A percentile compares a stretch with the other conserved stretches of the same genome.
phyloP scores from a whole-genome alignment of 2,797 vertebrate species.

The Etheostoma nigrum region DNA sequence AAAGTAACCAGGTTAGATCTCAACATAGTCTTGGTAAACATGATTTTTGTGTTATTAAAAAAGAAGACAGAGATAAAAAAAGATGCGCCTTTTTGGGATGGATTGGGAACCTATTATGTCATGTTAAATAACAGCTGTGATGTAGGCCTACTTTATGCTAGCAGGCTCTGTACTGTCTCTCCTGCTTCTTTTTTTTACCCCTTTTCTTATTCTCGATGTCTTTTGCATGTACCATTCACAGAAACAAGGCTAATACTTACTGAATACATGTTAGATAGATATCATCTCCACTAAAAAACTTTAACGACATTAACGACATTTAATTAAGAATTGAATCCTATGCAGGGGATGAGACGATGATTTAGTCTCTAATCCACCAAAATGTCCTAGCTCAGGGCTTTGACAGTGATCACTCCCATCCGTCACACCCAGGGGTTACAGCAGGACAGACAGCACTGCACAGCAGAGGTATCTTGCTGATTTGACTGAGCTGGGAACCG shows the following conservation, averaged over 20 bases:
- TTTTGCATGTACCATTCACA: conserved; percentile 22
- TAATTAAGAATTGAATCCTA: conserved; percentile 67
- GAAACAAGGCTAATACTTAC: conserved; percentile 46
- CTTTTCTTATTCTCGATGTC: conserved; percentile 11
- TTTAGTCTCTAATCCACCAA: conserved; percentile 73
- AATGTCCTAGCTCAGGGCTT: conserved; percentile 63
- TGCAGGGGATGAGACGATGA: conserved; percentile 60
- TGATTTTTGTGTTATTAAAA: conserved; percentile 23
- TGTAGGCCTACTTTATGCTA: conserved; percentile 10
- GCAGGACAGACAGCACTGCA: conserved; percentile 61
- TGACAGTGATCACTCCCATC: conserved; percentile 65
- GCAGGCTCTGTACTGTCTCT: conserved; percentile 17
- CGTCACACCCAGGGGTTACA: conserved; percentile 70
- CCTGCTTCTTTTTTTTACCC: conserved; percentile 13
- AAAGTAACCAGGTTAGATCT: conserved; percentile 23
- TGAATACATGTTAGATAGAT: conserved; percentile 49
- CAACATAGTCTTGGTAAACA: conserved; percentile 11
- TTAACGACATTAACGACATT: conserved; percentile 68
- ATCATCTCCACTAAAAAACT: conserved; percentile 59
- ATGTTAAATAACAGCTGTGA: conserved; percentile 32
- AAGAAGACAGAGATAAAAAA: conserved; percentile 22
- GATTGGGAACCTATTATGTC: conserved; percentile 21
- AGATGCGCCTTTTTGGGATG: conserved; percentile 17
- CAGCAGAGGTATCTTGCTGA: conserved; percentile 65
- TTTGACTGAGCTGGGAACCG: conserved; percentile 65